Conservation (phyloP, 2,797 vertebrate species). For the Halcyon smyrnensis region DNA sequence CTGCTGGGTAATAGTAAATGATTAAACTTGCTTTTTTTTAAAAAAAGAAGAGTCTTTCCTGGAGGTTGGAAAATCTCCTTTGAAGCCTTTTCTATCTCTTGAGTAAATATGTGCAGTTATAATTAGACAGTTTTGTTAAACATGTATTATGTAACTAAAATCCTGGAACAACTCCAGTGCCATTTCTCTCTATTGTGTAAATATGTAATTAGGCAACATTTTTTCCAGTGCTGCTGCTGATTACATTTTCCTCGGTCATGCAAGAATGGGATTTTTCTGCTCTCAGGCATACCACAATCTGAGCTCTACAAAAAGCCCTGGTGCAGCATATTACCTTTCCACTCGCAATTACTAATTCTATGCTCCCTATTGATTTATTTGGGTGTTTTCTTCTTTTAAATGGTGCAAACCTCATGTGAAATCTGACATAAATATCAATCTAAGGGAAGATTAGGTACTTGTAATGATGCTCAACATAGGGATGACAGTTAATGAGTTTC, state of each 20-base stretch:
- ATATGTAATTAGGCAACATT: slow-evolving; percentile 55
- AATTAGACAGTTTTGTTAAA: slow-evolving; percentile 60
- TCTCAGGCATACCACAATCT: neutral
- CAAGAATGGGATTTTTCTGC: slow-evolving; percentile 23
- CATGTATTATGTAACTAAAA: slow-evolving; percentile 34
- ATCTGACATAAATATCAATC: neutral
- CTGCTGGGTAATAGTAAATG: neutral
- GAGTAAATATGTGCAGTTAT: slow-evolving; percentile 49
- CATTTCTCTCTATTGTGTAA: slow-evolving; percentile 55
- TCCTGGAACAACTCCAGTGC: slow-evolving; percentile 36
- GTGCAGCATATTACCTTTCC: accelerated
- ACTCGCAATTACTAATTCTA: neutral
- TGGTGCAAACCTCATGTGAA: neutral
- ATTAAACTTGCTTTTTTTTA: neutral
- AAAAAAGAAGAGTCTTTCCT: neutral
- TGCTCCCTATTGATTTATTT: neutral
- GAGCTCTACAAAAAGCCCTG: neutral
- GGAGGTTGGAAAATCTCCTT: slow-evolving; percentile 19
- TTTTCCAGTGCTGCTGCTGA: slow-evolving; percentile 15
- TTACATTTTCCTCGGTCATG: slow-evolving; percentile 23
- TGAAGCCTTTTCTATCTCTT: slow-evolving; percentile 49
- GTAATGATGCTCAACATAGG: accelerated
- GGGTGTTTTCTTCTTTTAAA: neutral
- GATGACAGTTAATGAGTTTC: neutral
- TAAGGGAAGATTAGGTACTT: neutral